Conservation (phyloP, 2,888 invertebrate genomes). For the Hartigia nigra region DNA sequence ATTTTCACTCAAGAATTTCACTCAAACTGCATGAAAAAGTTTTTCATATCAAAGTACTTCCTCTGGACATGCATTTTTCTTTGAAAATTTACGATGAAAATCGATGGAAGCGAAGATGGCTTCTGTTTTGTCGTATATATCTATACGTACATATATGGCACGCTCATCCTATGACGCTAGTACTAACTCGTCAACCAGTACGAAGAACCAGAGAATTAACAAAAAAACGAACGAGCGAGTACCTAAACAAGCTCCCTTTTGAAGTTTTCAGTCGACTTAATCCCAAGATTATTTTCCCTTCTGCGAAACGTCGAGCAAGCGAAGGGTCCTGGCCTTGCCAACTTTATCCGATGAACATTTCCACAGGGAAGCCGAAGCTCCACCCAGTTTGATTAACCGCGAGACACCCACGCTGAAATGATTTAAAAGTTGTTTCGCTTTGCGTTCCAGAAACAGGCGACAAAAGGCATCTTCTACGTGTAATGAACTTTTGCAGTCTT, state of each 20-base stretch:
- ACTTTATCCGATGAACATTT: background rate
- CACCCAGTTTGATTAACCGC: background rate
- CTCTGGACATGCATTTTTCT: background rate
- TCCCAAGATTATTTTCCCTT: background rate
- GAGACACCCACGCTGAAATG: background rate
- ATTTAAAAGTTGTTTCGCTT: background rate
- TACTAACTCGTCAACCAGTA: background rate
- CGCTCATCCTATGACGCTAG: background rate
- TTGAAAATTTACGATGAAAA: too few relatives aligned
- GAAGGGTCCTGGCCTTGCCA: background rate
- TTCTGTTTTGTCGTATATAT: background rate
- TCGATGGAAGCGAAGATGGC: too few relatives aligned
- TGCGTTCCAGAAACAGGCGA: background rate
- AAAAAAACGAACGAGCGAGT: background rate
- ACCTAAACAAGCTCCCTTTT: background rate
- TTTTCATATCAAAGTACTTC: background rate
- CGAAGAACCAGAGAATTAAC: background rate
- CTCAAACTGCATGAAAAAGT: background rate
- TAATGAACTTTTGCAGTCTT: background rate
- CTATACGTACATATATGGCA: background rate
- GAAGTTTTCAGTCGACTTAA: background rate
- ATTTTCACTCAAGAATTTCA: background rate
- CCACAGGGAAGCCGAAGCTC: background rate
- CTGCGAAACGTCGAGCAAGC: background rate
- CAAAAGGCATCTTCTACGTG: background rate